Percentiles rank a stretch among this genome's conserved stretches.
phyloP scores from a whole-genome alignment of 2,888 invertebrate species.

The Cartodere bifasciata region DNA sequence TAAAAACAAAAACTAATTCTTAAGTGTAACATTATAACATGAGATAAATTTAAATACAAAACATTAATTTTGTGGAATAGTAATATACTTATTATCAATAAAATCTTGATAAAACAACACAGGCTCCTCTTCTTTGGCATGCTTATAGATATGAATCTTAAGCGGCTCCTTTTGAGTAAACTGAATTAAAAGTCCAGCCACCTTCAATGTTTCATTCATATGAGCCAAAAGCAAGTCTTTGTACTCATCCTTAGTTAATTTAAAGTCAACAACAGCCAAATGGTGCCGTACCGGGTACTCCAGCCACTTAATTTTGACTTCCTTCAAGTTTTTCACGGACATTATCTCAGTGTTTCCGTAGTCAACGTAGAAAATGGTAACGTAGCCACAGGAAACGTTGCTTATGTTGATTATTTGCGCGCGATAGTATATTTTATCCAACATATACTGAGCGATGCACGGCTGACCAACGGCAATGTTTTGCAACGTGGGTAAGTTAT shows the following conservation, averaged over 20 bases:
- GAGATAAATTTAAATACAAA: no score
- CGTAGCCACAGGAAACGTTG: conserved; percentile 30
- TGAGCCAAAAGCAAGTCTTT: no score
- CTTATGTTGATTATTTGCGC: conserved; percentile 46
- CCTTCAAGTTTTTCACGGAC: conserved; percentile 35
- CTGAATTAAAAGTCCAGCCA: no score
- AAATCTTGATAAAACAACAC: no score
- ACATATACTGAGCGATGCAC: conserved; percentile 49
- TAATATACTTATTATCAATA: no score
- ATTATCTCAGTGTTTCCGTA: conserved; percentile 55
- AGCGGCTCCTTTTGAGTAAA: no score
- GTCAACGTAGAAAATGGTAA: conserved; percentile 60
- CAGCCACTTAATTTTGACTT: conserved; percentile 39
- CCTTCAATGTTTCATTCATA: no score
- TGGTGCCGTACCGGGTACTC: conserved; percentile 41
- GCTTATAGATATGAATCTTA: no score
- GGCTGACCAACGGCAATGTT: conserved; percentile 39
- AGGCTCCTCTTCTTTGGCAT: no score
- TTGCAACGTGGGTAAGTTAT: conserved; percentile 34
- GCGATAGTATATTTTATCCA: conserved; percentile 60
- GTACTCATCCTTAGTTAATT: conserved; percentile 11
- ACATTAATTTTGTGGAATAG: no score
- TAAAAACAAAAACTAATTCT: no score
- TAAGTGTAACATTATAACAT: no score
- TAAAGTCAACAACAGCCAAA: conserved; percentile 35